These are phyloP conservation scores for Ceyx cyanopectus DNA, from an alignment of 2,113 vertebrate genomes.

Conservation along the genomic window DNA sequence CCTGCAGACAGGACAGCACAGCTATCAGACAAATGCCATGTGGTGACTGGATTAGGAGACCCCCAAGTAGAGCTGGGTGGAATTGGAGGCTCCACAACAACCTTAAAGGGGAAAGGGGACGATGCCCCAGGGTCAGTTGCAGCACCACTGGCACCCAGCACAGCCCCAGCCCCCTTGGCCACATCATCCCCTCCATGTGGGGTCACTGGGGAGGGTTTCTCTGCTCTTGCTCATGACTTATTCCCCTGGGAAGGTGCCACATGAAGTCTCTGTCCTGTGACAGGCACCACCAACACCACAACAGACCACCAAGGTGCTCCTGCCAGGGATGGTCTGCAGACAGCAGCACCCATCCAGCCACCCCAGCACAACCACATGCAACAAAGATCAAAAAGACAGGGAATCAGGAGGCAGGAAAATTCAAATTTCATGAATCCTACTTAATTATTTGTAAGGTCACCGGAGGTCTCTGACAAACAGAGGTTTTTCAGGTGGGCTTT, in stretches of 20 bases:
- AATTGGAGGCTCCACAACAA: neutral
- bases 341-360: neutral
- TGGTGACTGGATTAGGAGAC: neutral
- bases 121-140: neutral
- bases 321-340: constrained; percentile 30
- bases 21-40: neutral
- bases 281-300: neutral
- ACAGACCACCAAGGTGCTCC: neutral
- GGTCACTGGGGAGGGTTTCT: neutral
- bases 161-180: neutral
- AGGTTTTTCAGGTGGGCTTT: no score
- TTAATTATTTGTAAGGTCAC: no score
- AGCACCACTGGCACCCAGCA: neutral
- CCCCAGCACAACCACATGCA: neutral
- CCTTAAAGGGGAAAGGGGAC: neutral
- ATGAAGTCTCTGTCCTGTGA: neutral
- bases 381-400: no score
- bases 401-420: no score
- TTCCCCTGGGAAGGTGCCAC: neutral
- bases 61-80: neutral
- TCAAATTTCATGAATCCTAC: no score
- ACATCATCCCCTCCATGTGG: neutral
- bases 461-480: no score
- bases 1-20: neutral
- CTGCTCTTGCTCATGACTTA: neutral